Conservation (phyloP, 1,140 invertebrate genomes). For the Zaprionus gabonicus region DNA sequence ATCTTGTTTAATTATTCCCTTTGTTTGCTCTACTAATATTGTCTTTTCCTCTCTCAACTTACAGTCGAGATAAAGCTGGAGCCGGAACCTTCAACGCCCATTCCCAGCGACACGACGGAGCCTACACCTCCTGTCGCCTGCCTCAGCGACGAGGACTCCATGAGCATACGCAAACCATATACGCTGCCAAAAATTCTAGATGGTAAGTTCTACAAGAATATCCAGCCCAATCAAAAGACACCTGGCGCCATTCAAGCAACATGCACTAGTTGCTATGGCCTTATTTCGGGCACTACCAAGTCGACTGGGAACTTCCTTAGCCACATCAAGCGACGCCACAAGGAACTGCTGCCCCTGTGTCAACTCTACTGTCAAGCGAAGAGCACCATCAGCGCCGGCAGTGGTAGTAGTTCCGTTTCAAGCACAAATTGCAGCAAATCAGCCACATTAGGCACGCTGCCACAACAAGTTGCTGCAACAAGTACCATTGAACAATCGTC, state of each 20-base stretch:
- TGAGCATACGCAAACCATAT: slow-evolving; percentile 60
- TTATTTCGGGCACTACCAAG: slow-evolving; percentile 78
- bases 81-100: slow-evolving; percentile 31
- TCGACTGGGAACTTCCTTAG: slow-evolving; percentile 80
- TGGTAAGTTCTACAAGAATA: slow-evolving; percentile 81
- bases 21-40: slow-evolving; percentile 37
- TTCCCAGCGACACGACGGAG: slow-evolving; percentile 20
- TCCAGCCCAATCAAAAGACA: slow-evolving; percentile 79
- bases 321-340: slow-evolving; percentile 78
- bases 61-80: slow-evolving; percentile 62
- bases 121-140: slow-evolving; percentile 38
- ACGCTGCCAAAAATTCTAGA: slow-evolving; percentile 78
- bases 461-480: slow-evolving; percentile 14
- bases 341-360: slow-evolving; percentile 68
- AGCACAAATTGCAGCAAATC: slow-evolving; percentile 27
- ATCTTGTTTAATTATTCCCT: neutral
- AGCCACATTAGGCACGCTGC: neutral
- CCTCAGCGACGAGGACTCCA: slow-evolving; percentile 63
- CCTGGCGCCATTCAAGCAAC: slow-evolving; percentile 77
- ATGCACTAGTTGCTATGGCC: slow-evolving; percentile 75
- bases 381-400: slow-evolving; percentile 38
- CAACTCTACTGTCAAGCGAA: slow-evolving; percentile 80
- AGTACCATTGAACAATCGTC: slow-evolving; percentile 40
- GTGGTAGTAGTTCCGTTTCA: neutral
- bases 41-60: slow-evolving; percentile 22